Evolutionary conservation across 2,113 vertebrate species (phyloP), one percentile per base, ranked within the genome.

Genomic region (Charina bottae): DNA sequence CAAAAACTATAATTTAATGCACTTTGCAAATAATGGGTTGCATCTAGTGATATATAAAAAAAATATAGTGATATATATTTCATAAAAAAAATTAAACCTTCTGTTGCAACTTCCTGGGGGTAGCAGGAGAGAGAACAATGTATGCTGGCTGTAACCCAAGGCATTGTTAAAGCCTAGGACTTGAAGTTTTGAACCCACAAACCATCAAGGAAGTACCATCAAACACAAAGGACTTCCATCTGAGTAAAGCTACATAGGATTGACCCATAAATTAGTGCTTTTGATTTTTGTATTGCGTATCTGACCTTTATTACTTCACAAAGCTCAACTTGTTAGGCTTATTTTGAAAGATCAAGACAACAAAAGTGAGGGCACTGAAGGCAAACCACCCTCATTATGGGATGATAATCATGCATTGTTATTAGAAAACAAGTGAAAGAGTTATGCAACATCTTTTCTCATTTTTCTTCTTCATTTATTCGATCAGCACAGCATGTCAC

Each of bases 381-480:
- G 7, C 84, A 55, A 86, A 19, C 49, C n/a, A 72, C 23, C 13
- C 84, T 56, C 15, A 55, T 42, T 56, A 23, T 60, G n/a, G 49
- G 33, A 21, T 72, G 85, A 42, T 42, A 13, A 56, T 56, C 72
- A 17, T 42, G 24, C 33, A 46, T 87, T 91, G 26, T 87, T 42
- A 86, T 28, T 55, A 26, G 11, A 86, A 91, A 46, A 42, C 12
- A n/a, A 15, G 49, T 37, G 24, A 87, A 26, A 91, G n/a, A 58
- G 13, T 56, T 37, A 15, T 37, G 59, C 90, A 91, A 91, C 62
- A 55, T 53, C 28, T 53, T 87, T 10, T 72, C 68, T 46, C 55
- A 46, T 92, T 53, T 94, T 92, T 24, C 37, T 9, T 12, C 0
- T 90, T 92, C 54, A 64, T 55, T 56, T 62, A 84, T 15, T 92